phyloP scores from a whole-genome alignment of 1,140 invertebrate genomes.

The Papilio polytes region DNA sequence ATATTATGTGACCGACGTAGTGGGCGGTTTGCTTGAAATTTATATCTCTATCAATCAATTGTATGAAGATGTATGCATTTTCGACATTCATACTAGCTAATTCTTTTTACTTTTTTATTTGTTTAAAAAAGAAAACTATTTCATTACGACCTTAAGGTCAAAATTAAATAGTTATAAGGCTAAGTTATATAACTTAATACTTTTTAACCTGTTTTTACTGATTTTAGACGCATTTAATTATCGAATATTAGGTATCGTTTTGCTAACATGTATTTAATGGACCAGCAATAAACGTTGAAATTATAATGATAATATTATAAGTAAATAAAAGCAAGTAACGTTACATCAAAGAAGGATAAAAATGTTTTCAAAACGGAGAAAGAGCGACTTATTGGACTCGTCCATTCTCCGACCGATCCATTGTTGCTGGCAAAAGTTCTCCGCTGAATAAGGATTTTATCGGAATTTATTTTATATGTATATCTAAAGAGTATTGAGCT shows the following conservation, averaged over 20 bases:
- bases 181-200: too few species aligned
- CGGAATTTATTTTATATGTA: conserved; percentile 36
- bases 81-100: too few species aligned
- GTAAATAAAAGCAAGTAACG: conserved; percentile 10
- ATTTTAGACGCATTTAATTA: too few species aligned
- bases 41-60: conserved; percentile 3
- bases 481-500: conserved; percentile 20
- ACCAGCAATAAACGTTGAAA: background rate
- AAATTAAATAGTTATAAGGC: too few species aligned
- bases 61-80: too few species aligned
- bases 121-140: too few species aligned
- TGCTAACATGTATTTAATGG: background rate
- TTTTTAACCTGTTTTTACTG: too few species aligned
- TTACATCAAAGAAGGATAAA: conserved; percentile 37
- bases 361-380: conserved; percentile 36
- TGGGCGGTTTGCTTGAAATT: background rate
- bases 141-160: too few species aligned
- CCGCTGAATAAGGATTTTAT: conserved; percentile 34
- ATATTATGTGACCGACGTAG: background rate
- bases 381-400: conserved; percentile 39
- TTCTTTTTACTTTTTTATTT: too few species aligned
- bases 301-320: background rate
- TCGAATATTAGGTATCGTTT: background rate
- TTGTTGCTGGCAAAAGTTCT: conserved; percentile 36
- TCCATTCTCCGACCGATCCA: conserved; percentile 33